Conservation (phyloP, 2,113 vertebrate genomes). For the Crotophaga sulcirostris region DNA sequence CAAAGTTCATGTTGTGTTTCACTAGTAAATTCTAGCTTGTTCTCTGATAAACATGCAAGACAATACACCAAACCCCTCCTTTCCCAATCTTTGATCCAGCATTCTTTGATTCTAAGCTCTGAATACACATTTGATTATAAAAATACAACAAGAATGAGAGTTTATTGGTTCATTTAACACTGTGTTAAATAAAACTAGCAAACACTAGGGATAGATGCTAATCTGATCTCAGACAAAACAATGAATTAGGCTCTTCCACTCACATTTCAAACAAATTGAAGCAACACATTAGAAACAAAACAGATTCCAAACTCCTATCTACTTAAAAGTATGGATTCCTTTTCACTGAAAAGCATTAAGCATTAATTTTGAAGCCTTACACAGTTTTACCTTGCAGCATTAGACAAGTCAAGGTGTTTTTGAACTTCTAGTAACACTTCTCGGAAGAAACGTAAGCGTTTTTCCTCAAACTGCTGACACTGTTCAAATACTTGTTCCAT, state of each 20-base stretch:
- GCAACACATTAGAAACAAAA: neutral
- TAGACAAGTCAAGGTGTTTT: slow-evolving; percentile 94
- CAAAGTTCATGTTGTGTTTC: neutral
- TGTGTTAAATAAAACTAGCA: neutral
- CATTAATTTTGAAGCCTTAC: neutral
- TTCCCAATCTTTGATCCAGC: neutral
- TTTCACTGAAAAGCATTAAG: neutral
- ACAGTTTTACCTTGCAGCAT: slow-evolving; percentile 81
- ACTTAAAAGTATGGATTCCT: neutral
- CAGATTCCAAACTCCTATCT: neutral
- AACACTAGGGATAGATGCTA: neutral
- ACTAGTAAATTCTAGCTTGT: neutral
- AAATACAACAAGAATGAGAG: neutral
- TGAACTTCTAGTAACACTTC: slow-evolving; percentile 91
- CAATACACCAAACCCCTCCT: neutral
- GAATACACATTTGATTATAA: neutral
- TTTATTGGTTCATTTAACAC: neutral
- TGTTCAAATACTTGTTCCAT: slow-evolving; percentile 99
- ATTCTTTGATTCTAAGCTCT: neutral
- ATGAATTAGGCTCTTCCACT: neutral
- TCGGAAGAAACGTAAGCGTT: slow-evolving; percentile 89
- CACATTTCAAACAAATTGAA: neutral
- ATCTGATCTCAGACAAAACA: neutral
- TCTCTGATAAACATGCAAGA: neutral
- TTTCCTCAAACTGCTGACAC: slow-evolving; percentile 95